A percentile compares a stretch with the other conserved stretches of the same genome.
Conservation (phyloP, 2,797 vertebrate genomes). For the Ficedula albicollis region DNA sequence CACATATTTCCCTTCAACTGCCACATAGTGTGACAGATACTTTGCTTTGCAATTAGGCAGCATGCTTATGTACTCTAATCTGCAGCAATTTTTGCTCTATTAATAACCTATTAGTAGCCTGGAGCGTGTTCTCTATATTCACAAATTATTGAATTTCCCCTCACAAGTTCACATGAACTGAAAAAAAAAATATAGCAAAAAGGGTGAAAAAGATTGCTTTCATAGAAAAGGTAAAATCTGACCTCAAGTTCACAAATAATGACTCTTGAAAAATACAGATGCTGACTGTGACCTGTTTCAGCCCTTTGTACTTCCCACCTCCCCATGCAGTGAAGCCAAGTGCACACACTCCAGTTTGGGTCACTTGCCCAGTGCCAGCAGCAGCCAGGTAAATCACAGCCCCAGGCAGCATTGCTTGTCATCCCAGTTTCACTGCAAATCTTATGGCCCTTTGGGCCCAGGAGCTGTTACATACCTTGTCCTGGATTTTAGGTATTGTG, state of each 20-base stretch:
- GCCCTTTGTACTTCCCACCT: neutral
- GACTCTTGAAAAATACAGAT: neutral
- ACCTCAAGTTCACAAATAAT: neutral
- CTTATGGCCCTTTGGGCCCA: neutral
- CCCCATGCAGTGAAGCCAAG: neutral
- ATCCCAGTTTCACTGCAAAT: neutral
- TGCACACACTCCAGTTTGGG: neutral
- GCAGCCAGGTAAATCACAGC: neutral
- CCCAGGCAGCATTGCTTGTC: neutral
- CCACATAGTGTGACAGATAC: neutral
- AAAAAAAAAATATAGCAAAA: neutral
- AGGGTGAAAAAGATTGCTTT: neutral
- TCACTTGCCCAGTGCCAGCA: neutral
- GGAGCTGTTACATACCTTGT: neutral
- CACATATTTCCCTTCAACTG: neutral
- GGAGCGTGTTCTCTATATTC: neutral
- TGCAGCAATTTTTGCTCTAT: constrained; percentile 31
- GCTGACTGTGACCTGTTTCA: neutral
- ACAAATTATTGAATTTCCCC: neutral
- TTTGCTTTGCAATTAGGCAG: constrained; percentile 20
- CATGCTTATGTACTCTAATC: neutral
- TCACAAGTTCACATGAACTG: neutral
- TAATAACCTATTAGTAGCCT: constrained; percentile 26
- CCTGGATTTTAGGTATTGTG: neutral
- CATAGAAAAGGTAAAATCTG: neutral